Conservation (phyloP, 2,888 invertebrate species). For the Trimorus sp. region DNA sequence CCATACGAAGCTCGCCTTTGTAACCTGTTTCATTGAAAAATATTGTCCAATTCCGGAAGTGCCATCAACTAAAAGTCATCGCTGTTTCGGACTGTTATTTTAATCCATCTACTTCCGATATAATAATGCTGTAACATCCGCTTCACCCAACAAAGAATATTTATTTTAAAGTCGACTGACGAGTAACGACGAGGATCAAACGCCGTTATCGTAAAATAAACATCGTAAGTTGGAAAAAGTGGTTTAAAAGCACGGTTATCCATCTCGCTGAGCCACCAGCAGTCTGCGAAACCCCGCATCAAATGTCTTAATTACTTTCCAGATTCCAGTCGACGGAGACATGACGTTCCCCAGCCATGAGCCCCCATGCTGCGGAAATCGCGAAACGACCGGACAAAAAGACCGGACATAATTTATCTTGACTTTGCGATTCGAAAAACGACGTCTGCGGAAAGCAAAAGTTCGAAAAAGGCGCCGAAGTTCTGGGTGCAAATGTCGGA, state of each 20-base stretch:
- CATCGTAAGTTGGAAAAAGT: conserved; percentile 3
- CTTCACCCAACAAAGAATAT: no score
- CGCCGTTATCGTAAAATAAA: conserved; percentile 8
- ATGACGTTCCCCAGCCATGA: conserved; percentile 16
- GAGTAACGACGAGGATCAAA: background rate
- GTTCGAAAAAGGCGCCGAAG: background rate
- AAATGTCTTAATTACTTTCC: conserved; percentile 34
- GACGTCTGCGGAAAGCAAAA: conserved; percentile 21
- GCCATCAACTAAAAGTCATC: no score
- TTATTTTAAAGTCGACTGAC: no score
- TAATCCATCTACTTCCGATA: no score
- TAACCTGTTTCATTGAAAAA: no score
- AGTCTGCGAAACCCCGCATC: conserved; percentile 4
- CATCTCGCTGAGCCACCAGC: background rate
- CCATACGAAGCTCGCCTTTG: no score
- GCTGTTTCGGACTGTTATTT: no score
- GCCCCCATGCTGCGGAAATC: conserved; percentile 1
- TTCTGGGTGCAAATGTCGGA: conserved; percentile 20
- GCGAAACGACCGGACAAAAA: conserved; percentile 10
- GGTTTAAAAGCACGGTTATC: conserved; percentile 25
- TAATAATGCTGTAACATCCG: no score
- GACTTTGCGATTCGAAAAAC: conserved; percentile 17
- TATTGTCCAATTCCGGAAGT: no score
- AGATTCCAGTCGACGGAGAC: background rate
- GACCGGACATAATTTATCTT: conserved; percentile 28